phyloP scores from a whole-genome alignment of 2,113 vertebrate species.

The Hydrochoerus hydrochaeris region DNA sequence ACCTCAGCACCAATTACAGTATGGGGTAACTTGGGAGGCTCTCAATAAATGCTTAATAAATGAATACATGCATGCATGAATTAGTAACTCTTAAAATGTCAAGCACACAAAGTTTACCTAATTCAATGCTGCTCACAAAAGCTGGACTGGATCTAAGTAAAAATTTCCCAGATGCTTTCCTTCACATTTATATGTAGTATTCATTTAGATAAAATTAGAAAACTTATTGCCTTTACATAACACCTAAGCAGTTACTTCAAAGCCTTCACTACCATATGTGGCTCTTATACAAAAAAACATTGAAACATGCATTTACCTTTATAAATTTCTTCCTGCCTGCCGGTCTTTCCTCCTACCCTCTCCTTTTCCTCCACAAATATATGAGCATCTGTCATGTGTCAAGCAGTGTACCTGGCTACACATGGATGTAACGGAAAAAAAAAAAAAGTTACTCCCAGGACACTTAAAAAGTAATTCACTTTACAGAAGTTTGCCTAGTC shows the following conservation, averaged over 20 bases:
- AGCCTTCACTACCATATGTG: background rate
- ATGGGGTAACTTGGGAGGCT: background rate
- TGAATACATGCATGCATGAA: background rate
- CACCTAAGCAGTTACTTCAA: background rate
- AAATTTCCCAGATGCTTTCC: background rate
- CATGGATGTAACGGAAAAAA: background rate
- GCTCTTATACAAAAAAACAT: background rate
- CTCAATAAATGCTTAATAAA: slow-evolving; percentile 52
- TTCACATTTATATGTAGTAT: background rate
- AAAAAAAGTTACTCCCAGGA: background rate
- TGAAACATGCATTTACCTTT: background rate
- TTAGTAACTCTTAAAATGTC: slow-evolving; percentile 4
- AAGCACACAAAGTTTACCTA: slow-evolving; percentile 31
- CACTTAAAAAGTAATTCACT: slow-evolving; percentile 22
- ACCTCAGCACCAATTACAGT: background rate
- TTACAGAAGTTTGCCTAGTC: background rate
- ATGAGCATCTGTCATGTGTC: background rate
- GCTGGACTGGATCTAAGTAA: background rate
- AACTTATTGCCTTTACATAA: background rate
- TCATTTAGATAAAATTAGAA: background rate
- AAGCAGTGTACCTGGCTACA: background rate
- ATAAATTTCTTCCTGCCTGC: background rate
- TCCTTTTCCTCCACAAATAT: background rate
- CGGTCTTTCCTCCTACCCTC: background rate
- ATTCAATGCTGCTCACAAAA: background rate